Conservation (phyloP, 2,888 invertebrate genomes). For the Auanema freiburgensis region DNA sequence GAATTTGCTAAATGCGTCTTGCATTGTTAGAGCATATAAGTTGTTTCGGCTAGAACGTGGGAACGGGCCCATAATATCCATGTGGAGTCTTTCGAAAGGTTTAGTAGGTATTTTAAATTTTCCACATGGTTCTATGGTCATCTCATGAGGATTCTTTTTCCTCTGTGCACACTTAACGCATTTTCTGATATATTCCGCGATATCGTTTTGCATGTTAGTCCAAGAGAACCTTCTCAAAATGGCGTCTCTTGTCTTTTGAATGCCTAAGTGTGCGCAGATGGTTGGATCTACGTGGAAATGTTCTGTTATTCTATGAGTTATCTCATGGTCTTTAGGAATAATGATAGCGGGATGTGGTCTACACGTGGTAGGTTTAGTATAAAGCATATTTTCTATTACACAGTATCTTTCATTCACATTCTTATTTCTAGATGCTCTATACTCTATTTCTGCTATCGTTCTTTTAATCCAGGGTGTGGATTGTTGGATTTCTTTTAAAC, state of each 20-base stretch:
- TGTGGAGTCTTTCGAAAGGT: slow-evolving; percentile 25
- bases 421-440: background rate
- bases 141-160: slow-evolving; percentile 17
- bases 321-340: slow-evolving; percentile 8
- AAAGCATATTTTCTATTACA: slow-evolving; percentile 13
- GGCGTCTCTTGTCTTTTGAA: slow-evolving; percentile 8
- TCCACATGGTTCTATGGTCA: slow-evolving; percentile 17
- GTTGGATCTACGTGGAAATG: slow-evolving; percentile 17
- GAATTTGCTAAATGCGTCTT: slow-evolving; percentile 22
- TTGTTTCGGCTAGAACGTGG: slow-evolving; percentile 22
- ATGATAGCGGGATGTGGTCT: slow-evolving; percentile 7
- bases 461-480: slow-evolving; percentile 3
- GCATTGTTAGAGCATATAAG: slow-evolving; percentile 15
- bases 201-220: slow-evolving; percentile 16
- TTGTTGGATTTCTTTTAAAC: slow-evolving; percentile 14
- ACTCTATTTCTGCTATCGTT: background rate
- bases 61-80: slow-evolving; percentile 26
- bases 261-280: slow-evolving; percentile 21
- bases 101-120: background rate
- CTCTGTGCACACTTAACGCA: slow-evolving; percentile 17
- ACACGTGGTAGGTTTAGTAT: background rate
- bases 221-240: slow-evolving; percentile 18
- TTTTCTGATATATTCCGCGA: slow-evolving; percentile 2
- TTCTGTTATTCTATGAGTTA: background rate
- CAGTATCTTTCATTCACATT: slow-evolving; percentile 12